Conservation (phyloP, 2,113 vertebrate genomes). For the Lucifuga dentata region DNA sequence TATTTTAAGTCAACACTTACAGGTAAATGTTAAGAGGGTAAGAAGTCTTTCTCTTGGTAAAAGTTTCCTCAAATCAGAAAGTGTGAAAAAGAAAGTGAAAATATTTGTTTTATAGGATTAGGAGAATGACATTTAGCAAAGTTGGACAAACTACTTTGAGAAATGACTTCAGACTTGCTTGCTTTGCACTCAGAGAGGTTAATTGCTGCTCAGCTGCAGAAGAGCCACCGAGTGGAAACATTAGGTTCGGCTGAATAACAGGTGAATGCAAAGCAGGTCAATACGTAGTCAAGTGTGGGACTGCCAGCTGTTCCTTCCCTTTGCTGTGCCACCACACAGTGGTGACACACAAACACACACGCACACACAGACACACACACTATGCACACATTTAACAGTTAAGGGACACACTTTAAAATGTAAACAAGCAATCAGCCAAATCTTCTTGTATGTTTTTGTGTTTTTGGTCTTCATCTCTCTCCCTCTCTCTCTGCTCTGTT, state of each 20-base stretch:
- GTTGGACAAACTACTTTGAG: slow-evolving; percentile 51
- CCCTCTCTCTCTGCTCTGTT: too few species aligned
- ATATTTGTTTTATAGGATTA: slow-evolving; percentile 25
- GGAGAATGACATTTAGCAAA: slow-evolving; percentile 60
- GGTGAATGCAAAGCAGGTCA: slow-evolving; percentile 82
- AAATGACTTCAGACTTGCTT: slow-evolving; percentile 54
- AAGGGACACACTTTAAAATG: slow-evolving; percentile 20
- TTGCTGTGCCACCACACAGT: slow-evolving; percentile 40
- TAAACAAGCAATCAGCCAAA: slow-evolving; percentile 33
- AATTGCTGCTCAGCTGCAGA: slow-evolving; percentile 67
- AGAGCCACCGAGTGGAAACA: slow-evolving; percentile 69
- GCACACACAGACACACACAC: slow-evolving; percentile 6
- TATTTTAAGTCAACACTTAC: slow-evolving; percentile 11
- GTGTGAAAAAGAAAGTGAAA: slow-evolving; percentile 20
- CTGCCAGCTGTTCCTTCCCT: slow-evolving; percentile 74
- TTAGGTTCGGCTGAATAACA: slow-evolving; percentile 76
- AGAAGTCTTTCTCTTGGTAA: not conserved
- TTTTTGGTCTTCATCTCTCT: not conserved
- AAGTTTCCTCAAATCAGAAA: not conserved
- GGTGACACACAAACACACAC: slow-evolving; percentile 9
- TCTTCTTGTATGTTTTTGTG: not conserved
- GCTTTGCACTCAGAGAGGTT: slow-evolving; percentile 55
- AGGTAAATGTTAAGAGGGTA: slow-evolving; percentile 19
- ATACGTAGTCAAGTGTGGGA: slow-evolving; percentile 72
- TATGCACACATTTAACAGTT: slow-evolving; percentile 14